Percentiles rank a stretch among this genome's conserved stretches.
Evolutionary conservation across 2,113 vertebrate species (phyloP).

Genomic region (Muntiacus reevesi): DNA sequence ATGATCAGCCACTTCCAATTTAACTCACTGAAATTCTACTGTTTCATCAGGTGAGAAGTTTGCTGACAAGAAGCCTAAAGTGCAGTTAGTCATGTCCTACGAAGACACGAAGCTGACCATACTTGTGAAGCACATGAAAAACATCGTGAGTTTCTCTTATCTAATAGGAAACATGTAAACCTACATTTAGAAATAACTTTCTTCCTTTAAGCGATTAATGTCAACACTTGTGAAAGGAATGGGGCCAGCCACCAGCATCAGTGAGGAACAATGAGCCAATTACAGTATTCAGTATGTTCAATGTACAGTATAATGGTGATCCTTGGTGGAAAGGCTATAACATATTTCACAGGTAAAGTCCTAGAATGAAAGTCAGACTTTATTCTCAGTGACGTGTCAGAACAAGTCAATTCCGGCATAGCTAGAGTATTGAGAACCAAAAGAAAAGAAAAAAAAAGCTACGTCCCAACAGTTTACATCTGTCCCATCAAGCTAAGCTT

Average conservation of each 20-base stretch:
- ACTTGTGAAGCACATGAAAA: constrained; percentile 90
- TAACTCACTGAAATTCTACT: constrained; percentile 30
- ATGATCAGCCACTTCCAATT: not conserved
- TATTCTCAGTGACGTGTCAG: not conserved
- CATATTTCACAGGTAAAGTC: not conserved
- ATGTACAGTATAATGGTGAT: not conserved
- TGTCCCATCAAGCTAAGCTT: not conserved
- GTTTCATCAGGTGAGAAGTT: constrained; percentile 58
- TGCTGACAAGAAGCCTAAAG: constrained; percentile 75
- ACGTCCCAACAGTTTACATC: not conserved
- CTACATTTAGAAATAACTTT: not conserved
- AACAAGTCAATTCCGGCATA: not conserved
- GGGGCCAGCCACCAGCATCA: not conserved
- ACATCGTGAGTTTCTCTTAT: constrained; percentile 84
- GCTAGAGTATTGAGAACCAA: not conserved
- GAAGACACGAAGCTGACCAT: constrained; percentile 81
- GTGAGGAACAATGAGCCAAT: not conserved
- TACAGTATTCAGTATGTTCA: not conserved
- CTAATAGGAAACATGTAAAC: not conserved
- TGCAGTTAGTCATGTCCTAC: constrained; percentile 86
- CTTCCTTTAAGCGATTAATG: not conserved
- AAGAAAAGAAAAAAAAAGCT: not conserved
- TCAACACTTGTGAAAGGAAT: not conserved
- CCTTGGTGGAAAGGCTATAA: not conserved
- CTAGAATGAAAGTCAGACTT: not conserved